phyloP scores from a whole-genome alignment of 1,140 invertebrate species.

The Lepidostoma basale region DNA sequence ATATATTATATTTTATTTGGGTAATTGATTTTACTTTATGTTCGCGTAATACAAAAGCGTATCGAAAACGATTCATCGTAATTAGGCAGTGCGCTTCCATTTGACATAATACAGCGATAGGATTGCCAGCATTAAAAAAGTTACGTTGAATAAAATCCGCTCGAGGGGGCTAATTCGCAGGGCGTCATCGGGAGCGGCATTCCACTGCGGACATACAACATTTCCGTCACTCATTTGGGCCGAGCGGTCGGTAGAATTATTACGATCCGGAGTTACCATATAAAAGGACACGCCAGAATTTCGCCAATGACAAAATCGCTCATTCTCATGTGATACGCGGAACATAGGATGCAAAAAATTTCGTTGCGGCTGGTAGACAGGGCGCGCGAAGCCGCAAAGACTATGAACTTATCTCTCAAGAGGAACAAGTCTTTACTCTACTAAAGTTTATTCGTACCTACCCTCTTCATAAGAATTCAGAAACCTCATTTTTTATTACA shows the following conservation, averaged over 20 bases:
- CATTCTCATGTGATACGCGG: slow-evolving; percentile 50
- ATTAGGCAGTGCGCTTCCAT: too few species aligned
- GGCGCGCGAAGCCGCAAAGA: slow-evolving; percentile 5
- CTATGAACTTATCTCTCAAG: not conserved
- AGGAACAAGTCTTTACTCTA: too few species aligned
- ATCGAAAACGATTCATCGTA: too few species aligned
- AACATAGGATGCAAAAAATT: slow-evolving; percentile 40
- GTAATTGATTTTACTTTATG: too few species aligned
- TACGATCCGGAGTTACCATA: slow-evolving; percentile 55
- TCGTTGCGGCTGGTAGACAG: slow-evolving; percentile 54
- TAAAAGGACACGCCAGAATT: slow-evolving; percentile 58
- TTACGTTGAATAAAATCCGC: too few species aligned
- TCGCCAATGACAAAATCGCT: slow-evolving; percentile 60
- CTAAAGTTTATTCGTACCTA: too few species aligned
- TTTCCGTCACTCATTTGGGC: slow-evolving; percentile 42
- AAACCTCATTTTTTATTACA: too few species aligned
- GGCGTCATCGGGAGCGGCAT: slow-evolving; percentile 33
- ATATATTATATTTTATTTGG: too few species aligned
- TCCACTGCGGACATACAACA: slow-evolving; percentile 41
- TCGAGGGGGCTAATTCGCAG: slow-evolving; percentile 1
- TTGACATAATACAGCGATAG: too few species aligned
- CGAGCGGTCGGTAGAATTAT: slow-evolving; percentile 31
- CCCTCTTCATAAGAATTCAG: too few species aligned
- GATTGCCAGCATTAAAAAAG: too few species aligned
- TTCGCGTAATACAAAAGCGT: too few species aligned